Base-by-base conservation (phyloP, 2,113 vertebrate genomes). In the Hemiscyllium ocellatum region DNA sequence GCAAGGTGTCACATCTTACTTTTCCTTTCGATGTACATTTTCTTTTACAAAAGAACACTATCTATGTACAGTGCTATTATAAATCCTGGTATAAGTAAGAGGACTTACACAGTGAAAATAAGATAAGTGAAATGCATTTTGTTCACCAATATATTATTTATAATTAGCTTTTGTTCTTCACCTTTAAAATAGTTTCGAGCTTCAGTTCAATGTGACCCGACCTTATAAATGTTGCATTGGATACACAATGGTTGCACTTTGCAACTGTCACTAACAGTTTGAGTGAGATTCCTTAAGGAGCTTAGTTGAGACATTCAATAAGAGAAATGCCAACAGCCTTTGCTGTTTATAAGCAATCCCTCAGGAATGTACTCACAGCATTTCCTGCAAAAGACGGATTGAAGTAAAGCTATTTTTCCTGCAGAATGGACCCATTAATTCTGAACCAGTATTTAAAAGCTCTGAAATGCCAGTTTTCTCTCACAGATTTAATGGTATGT, bases 111-210 rank as follows among this genome's bases (percentile, higher is more conserved):
- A 95, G 13, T 95, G 69, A 52, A 72, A 19, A 50, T 52, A 95
- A 72, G 94, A 52, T 47, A 95, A 52, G 47, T 95, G 94, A 7
- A 17, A 95, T 72, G 47, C 68, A 33, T 70, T 70, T 94, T 94
- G 93, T 94, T 50, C 65, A 70, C 4, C 22, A 24, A 94, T 29
- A 76, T 24, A 95, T 95, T 95, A 95, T 95, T 95, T 95, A 95
- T 37, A 33, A 93, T 17, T 69, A 76, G 24, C 42, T 52, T 94
- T 72, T 76, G 68, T 95, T 95, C 69, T 72, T 42, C 94, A 33
- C 26, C 69, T 52, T 95, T 33, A 95, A 50, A 95, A 95, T 42
- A 72, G 50, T 72, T 95, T 72, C 37, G 5, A 76, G 37, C n/a
- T 33, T 95, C 87, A 52, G 47, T 6, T 90, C 69, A 52, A 52